Evolutionary conservation across 2,888 invertebrate species (phyloP), one percentile per base, ranked within the genome.

Genomic region (Brachylomia viminalis): DNA sequence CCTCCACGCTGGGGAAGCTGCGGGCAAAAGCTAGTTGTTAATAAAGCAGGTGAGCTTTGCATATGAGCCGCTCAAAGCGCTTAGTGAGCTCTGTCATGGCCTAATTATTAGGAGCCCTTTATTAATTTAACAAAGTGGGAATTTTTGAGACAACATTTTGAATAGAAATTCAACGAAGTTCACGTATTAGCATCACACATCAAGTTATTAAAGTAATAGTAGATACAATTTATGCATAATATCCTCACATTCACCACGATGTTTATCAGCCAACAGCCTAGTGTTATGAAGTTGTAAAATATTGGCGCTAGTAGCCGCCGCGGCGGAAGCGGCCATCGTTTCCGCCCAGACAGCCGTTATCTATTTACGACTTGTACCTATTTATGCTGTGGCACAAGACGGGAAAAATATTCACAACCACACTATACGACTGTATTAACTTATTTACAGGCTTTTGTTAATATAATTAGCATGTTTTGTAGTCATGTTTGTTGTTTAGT

Each of bases 341-440:
- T 91, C 91, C 92, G 88, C 81, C 58, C 79, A 88, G 87, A 89
- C 89, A 81, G 81, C 69, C 72, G 87, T 88, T 91, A 91, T 91
- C 91, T 90, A 84, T 86, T 85, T 82, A 86, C 72, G 77, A 65
- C 75, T 72, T 20, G 78, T 83, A n/a, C n/a, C n/a, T n/a, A 82
- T 88, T 88, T 87, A 88, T 87, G 79, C 69, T 42, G 52, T 64
- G 72, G 56, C 47, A 71, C 64, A 66, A 70, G 77, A 61, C 64
- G 27, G 62, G 72, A n/a, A 74, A 68, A 66, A 74, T 78, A 76
- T 83, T 81, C 67, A 78, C 45, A 30, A 64, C 67, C 65, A 66
- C 56, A 73, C 58, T 56, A 45, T 7, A 59, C 10, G 49, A 61
- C 62, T 77, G 33, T 70, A 59, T 69, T 72, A 59, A 68, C 27